Evolutionary conservation across 2,113 vertebrate species (phyloP), one percentile per base, ranked within the genome.

Genomic region (Mustelus asterias): DNA sequence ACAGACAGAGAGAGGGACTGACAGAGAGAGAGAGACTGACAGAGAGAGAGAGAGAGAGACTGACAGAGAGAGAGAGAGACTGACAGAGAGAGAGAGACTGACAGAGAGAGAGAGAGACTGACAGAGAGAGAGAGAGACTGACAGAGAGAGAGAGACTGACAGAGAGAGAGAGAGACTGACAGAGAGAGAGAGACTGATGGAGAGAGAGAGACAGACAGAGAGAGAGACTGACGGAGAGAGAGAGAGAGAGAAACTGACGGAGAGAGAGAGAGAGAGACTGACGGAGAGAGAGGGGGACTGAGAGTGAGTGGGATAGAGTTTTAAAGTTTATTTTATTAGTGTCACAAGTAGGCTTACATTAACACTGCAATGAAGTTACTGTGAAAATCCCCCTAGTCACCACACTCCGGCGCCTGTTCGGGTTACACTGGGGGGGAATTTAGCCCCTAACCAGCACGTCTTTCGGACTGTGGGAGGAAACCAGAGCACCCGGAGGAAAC

Each of bases 111-210:
- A 80, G 96, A 92, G 76, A 33, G 16, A 58, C n/a, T n/a, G 80
- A 72, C 70, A 80, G 67, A 26, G 96, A 95, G 41, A 58, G 60
- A n/a, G 72, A 22, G 18, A 41, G 95, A 80, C n/a, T n/a, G 85
- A 72, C 33, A 44, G 96, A 92, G 76, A 33, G 16, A 58, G 80
- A 72, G 80, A 80, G 67, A 26, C n/a, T n/a, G 65, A 95, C 94
- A 88, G 94, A 92, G 88, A 80, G 41, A 96, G 65, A 95, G 95
- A 92, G 96, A 96, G 80, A 89, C 80, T 85, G 95, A 95, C 2
- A 20, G 22, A 24, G 14, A 24, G n/a, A 85, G 80, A 22, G 80
- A 48, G 41, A 44, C 3, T 22, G 20, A 86, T n/a, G n/a, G 41
- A 24, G 14, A 86, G 0, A 22, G 24, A 48, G 18, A 48, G 16